phyloP scores from a whole-genome alignment of 2,888 invertebrate genomes.

The Macrosiphum euphorbiae region DNA sequence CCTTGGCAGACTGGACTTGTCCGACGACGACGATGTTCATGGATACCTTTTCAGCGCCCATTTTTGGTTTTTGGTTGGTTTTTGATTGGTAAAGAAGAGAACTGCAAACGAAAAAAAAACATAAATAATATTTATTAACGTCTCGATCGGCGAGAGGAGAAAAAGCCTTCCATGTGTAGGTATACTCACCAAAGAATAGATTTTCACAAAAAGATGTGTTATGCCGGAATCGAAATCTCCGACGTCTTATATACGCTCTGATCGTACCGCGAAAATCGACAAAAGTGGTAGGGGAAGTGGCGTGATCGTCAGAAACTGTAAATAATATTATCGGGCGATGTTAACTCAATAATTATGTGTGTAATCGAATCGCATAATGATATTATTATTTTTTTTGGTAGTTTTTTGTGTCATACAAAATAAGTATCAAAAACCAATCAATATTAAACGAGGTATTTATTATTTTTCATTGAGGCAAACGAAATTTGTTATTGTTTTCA shows the following conservation, averaged over 20 bases:
- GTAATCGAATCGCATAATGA: neutral
- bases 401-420: neutral
- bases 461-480: no score
- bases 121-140: neutral
- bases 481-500: no score
- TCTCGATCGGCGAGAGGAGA: neutral
- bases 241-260: neutral
- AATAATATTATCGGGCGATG: neutral
- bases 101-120: neutral
- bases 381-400: neutral
- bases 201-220: constrained; percentile 27
- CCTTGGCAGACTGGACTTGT: constrained; percentile 43
- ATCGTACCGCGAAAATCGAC: neutral
- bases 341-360: neutral
- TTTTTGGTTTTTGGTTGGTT: constrained; percentile 36
- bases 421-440: neutral
- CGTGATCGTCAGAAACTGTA: neutral
- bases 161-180: neutral
- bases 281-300: neutral
- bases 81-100: neutral
- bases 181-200: neutral
- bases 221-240: neutral
- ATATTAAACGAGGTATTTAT: neutral
- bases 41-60: constrained; percentile 31
- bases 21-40: constrained; percentile 50